Percentiles rank a stretch among this genome's conserved stretches.
phyloP scores from a whole-genome alignment of 92 coral and sea anemone genomes.

The Pocillopora grandis region DNA sequence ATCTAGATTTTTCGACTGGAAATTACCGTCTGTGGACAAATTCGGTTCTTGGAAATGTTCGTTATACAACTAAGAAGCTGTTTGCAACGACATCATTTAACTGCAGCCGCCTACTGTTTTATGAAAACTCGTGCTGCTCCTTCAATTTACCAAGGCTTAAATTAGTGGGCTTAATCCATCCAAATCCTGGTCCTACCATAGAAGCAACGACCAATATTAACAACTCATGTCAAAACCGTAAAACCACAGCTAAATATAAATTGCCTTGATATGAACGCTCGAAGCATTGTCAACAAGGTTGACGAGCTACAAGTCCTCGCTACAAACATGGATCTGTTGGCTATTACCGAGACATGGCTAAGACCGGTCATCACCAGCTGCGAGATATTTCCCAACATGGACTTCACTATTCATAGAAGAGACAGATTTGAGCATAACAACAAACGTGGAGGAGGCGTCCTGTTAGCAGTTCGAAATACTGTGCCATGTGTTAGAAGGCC shows the following conservation, averaged over 20 bases:
- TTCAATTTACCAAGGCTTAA: background rate
- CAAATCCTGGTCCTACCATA: too few species aligned
- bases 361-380: constrained; percentile 43
- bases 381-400: constrained; percentile 39
- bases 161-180: too few species aligned
- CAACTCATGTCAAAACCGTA: background rate
- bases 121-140: too few species aligned
- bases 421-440: too few species aligned
- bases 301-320: background rate
- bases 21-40: too few species aligned
- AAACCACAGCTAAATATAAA: background rate
- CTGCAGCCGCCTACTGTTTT: too few species aligned
- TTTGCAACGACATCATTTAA: too few species aligned
- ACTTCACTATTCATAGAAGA: constrained; percentile 27
- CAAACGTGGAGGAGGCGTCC: constrained; percentile 25
- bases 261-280: constrained; percentile 48
- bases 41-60: too few species aligned
- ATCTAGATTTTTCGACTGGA: background rate
- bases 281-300: constrained; percentile 46
- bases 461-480: too few species aligned
- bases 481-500: constrained; percentile 8
- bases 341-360: background rate
- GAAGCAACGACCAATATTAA: background rate
- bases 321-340: constrained; percentile 44
- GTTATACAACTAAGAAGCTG: too few species aligned